These are phyloP conservation scores for Physella acuta DNA, from an alignment of 1,140 invertebrate genomes.

Conservation along the genomic window DNA sequence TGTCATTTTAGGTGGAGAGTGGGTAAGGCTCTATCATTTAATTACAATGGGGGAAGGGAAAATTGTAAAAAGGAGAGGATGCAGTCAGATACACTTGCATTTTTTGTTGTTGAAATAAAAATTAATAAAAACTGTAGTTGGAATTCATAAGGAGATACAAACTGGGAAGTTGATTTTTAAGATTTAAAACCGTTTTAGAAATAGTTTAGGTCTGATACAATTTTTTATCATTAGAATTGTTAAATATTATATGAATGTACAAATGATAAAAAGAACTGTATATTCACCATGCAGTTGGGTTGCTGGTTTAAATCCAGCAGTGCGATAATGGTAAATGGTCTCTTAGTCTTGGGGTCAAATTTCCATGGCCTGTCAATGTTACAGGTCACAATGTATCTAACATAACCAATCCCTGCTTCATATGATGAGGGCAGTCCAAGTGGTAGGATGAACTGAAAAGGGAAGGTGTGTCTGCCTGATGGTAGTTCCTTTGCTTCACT, in stretches of 20 bases:
- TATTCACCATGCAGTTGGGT: not conserved
- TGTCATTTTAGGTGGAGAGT: no score
- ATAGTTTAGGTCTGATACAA: not conserved
- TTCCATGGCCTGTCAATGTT: conserved; percentile 54
- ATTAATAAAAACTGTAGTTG: not conserved
- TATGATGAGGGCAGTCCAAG: conserved; percentile 12
- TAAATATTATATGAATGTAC: conserved; percentile 2
- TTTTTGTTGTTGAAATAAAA: no score
- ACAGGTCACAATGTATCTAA: conserved; percentile 57
- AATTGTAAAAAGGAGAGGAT: not conserved
- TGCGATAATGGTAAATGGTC: conserved; percentile 36
- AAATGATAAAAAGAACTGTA: conserved; percentile 1
- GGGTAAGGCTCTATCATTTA: no score
- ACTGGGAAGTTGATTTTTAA: no score
- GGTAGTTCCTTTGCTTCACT: not conserved
- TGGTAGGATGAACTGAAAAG: conserved; percentile 17
- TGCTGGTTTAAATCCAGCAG: conserved; percentile 42
- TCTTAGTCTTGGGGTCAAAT: conserved; percentile 43
- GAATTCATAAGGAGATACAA: no score
- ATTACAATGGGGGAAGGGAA: not conserved
- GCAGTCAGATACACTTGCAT: not conserved
- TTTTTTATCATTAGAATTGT: conserved; percentile 4
- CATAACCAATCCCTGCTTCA: conserved; percentile 25
- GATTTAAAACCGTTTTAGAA: no score
- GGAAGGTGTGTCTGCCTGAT: conserved; percentile 5